Percentiles rank a stretch among this genome's conserved stretches.
Conservation (phyloP, 2,113 vertebrate genomes). For the Pseudonaja textilis region DNA sequence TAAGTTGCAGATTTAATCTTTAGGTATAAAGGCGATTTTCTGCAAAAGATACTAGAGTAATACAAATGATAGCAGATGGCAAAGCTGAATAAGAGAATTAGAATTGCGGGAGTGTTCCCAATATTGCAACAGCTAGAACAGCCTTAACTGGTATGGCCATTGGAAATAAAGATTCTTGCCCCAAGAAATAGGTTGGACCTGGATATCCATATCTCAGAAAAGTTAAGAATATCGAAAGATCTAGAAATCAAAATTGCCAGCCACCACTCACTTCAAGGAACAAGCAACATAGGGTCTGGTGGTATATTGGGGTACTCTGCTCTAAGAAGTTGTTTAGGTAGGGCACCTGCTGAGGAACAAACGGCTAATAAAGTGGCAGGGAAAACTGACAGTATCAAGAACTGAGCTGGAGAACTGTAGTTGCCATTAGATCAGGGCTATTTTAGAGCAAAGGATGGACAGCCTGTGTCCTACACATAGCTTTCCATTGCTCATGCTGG, state of each 20-base stretch:
- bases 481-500: neutral
- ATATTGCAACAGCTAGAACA: neutral
- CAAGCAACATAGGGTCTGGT: neutral
- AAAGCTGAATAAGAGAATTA: neutral
- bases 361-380: neutral
- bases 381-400: neutral
- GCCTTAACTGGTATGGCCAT: neutral
- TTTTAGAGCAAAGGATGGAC: neutral
- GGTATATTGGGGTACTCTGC: neutral
- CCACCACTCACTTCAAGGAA: neutral
- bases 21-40: neutral
- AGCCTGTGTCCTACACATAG: neutral
- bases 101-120: neutral
- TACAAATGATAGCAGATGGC: neutral
- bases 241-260: neutral
- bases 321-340: neutral
- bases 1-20: neutral
- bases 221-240: conserved; percentile 8
- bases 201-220: neutral
- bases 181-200: conserved; percentile 24
- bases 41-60: neutral
- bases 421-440: neutral
- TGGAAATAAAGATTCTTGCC: conserved; percentile 19
- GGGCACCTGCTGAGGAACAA: neutral
- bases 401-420: neutral